A percentile compares a stretch with the other conserved stretches of the same genome.
These are phyloP conservation scores for Leptopilina clavipes DNA, from an alignment of 1,140 invertebrate species.

Conservation along the genomic window DNA sequence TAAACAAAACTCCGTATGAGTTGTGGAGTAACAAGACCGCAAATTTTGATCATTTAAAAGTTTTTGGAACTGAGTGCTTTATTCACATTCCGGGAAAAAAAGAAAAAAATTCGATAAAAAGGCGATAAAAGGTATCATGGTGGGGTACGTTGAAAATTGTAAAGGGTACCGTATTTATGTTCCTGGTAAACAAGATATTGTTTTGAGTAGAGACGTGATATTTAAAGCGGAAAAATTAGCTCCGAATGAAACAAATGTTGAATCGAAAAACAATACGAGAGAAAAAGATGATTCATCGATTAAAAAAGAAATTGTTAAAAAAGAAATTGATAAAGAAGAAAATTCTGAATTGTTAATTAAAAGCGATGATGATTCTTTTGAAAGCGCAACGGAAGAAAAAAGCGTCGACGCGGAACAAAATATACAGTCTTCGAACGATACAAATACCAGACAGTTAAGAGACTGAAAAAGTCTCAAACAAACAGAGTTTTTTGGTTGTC, in stretches of 20 bases:
- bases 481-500: slow-evolving; percentile 40
- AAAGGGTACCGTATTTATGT: slow-evolving; percentile 39
- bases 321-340: too few species aligned
- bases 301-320: too few species aligned
- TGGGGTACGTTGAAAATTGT: slow-evolving; percentile 26
- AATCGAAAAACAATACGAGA: not conserved
- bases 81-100: slow-evolving; percentile 34
- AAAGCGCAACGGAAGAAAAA: too few species aligned
- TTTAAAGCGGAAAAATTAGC: slow-evolving; percentile 32
- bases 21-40: slow-evolving; percentile 51
- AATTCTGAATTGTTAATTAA: too few species aligned
- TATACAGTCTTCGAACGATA: too few species aligned
- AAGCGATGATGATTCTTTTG: not conserved
- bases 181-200: not conserved
- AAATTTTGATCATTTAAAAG: slow-evolving; percentile 8
- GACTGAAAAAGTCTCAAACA: slow-evolving; percentile 30
- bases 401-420: too few species aligned
- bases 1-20: slow-evolving; percentile 60
- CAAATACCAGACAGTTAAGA: slow-evolving; percentile 31
- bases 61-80: slow-evolving; percentile 37
- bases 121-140: slow-evolving; percentile 18
- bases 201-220: slow-evolving; percentile 37
- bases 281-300: not conserved
- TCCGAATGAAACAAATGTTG: not conserved
- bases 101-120: slow-evolving; percentile 40